Evolutionary conservation across 2,888 invertebrate species (phyloP).

Genomic region (Meloe dianella): DNA sequence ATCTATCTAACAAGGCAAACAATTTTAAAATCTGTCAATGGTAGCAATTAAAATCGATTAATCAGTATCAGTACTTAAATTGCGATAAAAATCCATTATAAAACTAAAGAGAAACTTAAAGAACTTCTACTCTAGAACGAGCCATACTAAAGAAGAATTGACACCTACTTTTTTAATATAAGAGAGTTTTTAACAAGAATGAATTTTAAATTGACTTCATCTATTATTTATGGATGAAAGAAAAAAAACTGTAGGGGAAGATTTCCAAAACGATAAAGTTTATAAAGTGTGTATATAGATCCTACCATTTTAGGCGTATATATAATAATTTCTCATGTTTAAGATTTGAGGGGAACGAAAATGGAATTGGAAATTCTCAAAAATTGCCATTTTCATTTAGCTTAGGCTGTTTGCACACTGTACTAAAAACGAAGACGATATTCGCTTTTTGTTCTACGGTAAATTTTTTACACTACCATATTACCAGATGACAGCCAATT

Average conservation of each 20-base stretch:
- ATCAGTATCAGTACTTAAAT: not conserved
- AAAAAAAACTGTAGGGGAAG: conserved; percentile 32
- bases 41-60: not conserved
- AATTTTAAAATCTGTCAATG: no score
- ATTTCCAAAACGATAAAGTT: conserved; percentile 41
- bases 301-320: not conserved
- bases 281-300: conserved; percentile 19
- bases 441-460: no score
- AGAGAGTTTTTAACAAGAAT: conserved; percentile 47
- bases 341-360: not conserved
- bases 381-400: not conserved
- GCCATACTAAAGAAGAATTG: conserved; percentile 37
- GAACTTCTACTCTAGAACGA: not conserved
- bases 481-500: no score
- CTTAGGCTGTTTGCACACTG: not conserved
- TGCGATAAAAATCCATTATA: not conserved
- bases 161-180: conserved; percentile 46
- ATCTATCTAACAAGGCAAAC: no score
- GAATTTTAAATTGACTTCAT: conserved; percentile 46
- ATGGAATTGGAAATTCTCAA: not conserved
- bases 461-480: no score
- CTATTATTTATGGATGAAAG: conserved; percentile 43
- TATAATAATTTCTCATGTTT: conserved; percentile 1
- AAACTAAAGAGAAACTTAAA: not conserved
- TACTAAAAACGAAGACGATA: no score